phyloP scores from a whole-genome alignment of 1,140 invertebrate genomes.

The Drosophila sturtevanti region DNA sequence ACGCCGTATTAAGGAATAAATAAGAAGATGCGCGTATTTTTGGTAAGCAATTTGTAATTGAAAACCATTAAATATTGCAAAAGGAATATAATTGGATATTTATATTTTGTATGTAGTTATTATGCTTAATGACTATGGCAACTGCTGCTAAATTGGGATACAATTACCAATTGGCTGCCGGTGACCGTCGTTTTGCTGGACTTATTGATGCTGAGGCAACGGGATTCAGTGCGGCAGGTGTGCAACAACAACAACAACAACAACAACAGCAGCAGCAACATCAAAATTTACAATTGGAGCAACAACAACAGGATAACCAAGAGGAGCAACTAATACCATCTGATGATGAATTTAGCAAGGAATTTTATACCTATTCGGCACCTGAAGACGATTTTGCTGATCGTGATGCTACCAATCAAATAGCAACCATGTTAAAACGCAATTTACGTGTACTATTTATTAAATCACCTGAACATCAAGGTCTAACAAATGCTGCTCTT shows the following conservation, averaged over 20 bases:
- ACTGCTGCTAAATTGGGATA: constrained; percentile 62
- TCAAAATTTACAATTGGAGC: no score
- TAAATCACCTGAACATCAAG: constrained; percentile 69
- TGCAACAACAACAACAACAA: constrained; percentile 17
- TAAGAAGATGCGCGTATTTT: constrained; percentile 67
- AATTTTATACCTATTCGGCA: constrained; percentile 62
- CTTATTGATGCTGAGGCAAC: constrained; percentile 68
- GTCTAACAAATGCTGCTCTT: constrained; percentile 63
- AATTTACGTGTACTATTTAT: constrained; percentile 71
- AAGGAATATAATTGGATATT: not conserved
- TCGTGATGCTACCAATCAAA: constrained; percentile 50
- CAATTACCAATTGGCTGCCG: constrained; percentile 50
- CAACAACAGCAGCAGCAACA: constrained; percentile 23
- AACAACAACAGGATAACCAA: constrained; percentile 22
- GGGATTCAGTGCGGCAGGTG: constrained; percentile 50
- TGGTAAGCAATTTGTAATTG: constrained; percentile 46
- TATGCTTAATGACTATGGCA: constrained; percentile 44
- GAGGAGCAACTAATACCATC: constrained; percentile 1
- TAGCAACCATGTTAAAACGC: constrained; percentile 61
- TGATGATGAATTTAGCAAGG: constrained; percentile 68
- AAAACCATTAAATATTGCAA: not conserved
- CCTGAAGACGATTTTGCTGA: constrained; percentile 68
- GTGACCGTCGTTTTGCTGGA: constrained; percentile 63
- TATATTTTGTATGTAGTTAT: constrained; percentile 39
- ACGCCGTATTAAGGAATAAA: constrained; percentile 9